Conservation (phyloP, 1,140 invertebrate species). For the Drosophila rufa region DNA sequence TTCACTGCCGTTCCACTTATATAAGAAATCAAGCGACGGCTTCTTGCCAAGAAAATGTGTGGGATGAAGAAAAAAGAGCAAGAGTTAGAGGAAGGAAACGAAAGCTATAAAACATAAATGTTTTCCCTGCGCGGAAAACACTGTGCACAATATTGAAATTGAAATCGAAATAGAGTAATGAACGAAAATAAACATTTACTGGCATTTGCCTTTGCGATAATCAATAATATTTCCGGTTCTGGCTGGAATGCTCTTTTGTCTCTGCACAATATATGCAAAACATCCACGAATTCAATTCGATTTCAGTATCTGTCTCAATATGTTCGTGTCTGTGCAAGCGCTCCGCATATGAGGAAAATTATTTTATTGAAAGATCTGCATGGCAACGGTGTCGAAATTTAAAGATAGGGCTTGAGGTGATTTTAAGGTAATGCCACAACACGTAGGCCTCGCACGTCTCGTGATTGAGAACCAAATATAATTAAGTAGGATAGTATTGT, state of each 20-base stretch:
- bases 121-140: constrained; percentile 54
- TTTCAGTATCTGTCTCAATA: constrained; percentile 22
- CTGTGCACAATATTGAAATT: constrained; percentile 44
- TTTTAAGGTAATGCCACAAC: background rate
- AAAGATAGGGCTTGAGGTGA: background rate
- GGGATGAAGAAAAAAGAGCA: background rate
- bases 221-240: constrained; percentile 74
- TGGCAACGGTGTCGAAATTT: constrained; percentile 51
- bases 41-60: constrained; percentile 67
- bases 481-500: background rate
- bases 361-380: constrained; percentile 74
- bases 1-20: constrained; percentile 63
- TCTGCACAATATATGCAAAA: constrained; percentile 22
- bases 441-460: background rate
- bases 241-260: constrained; percentile 21
- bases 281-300: constrained; percentile 33
- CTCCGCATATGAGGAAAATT: constrained; percentile 39
- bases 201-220: constrained; percentile 63
- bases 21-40: constrained; percentile 60
- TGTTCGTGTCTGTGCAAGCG: constrained; percentile 24
- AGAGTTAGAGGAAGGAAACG: constrained; percentile 1
- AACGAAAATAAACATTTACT: constrained; percentile 58
- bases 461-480: background rate
- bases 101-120: constrained; percentile 68
- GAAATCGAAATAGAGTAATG: constrained; percentile 63